Evolutionary conservation across 2,113 vertebrate genomes (phyloP), one percentile per base, ranked within the genome.

Genomic region (Motacilla tschutschensis): DNA sequence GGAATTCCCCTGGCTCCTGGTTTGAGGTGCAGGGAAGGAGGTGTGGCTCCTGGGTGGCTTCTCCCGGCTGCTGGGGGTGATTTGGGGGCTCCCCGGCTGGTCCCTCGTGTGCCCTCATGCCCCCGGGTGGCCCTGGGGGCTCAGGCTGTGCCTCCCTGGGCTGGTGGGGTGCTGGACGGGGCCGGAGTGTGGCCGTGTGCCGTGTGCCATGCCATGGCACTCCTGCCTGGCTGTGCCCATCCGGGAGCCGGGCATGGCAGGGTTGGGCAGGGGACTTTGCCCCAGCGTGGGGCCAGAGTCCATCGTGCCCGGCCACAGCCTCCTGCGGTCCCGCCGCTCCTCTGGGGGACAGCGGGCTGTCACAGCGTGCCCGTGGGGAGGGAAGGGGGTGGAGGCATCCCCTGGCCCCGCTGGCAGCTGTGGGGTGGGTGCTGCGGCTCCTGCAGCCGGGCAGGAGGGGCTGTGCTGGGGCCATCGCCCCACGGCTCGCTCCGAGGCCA

Each of bases 131-230:
- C n/a, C n/a, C n/a, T n/a, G n/a, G n/a, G n/a, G 40, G 44, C 35
- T 69, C 46, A 0, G 9, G 44, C 67, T 43, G 41, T 3, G 35
- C 62, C 48, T 20, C 35, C 0, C 3, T 5, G 51, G 33, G 47
- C 4, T 8, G n/a, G 5, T 48, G 60, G 41, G 41, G 29, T 12
- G 59, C 48, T 17, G 36, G 26, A 15, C 40, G 16, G 40, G 40
- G 41, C 47, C 26, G 47, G 66, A 66, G 7, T 1, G 3, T 26
- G 31, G 35, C 65, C 24, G 0, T 3, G 38, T 63, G 67, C 33
- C 5, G 4, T 24, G 10, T 0, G 2, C 71, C 1, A 2, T 8
- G 11, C 58, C 10, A 1, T 0, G 3, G 8, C 21, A 4, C 8
- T n/a, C 46, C 78, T 28, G 28, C 17, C 12, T 24, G 77, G 72